Evolutionary conservation across 2,888 invertebrate genomes (phyloP), one percentile per base, ranked within the genome.

Genomic region (Cephus sareptanus): DNA sequence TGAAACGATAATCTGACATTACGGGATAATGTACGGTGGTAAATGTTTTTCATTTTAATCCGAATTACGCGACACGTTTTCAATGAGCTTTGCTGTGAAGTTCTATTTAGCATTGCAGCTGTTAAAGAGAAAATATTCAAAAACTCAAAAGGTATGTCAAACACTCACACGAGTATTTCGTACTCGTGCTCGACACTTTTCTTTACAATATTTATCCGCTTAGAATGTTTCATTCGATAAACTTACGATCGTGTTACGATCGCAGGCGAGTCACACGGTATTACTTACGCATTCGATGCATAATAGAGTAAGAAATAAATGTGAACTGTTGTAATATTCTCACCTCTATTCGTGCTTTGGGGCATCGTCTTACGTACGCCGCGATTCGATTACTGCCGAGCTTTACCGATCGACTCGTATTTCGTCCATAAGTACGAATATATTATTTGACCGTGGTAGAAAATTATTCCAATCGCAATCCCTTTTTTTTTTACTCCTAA

Each of bases 311-410:
- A 23, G 71, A 71, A 71, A 80, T 81, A 75, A 82, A 81, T 81
- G 81, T 83, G 80, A 78, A 79, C 76, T 79, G 79, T 83, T 81
- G 79, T 81, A 82, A 83, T 79, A 79, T 81, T 82, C 79, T 81
- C 79, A 80, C 81, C 80, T 81, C 78, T 81, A 73, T 79, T 80
- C 79, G 80, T 79, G 76, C 77, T 33, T 76, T 23, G 69, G 69
- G 76, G 75, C 33, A 76, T 56, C 56, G 56, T 23, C 56, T 56
- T 56, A 56, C 56, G 56, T 73, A 77, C 73, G 78, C 73, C 35
- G 75, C 75, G 74, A 78, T 74, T 30, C 56, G 70, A 56, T 34
- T 56, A 56, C 56, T 68, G 75, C 71, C 34, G n/a, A 69, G 34
- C 15, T 76, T 56, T 31, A 75, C 71, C 69, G 30, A 81, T 73